These are phyloP conservation scores for Montipora efflorescens DNA, from an alignment of 64 coral and sea anemone species.

Conservation along the genomic window DNA sequence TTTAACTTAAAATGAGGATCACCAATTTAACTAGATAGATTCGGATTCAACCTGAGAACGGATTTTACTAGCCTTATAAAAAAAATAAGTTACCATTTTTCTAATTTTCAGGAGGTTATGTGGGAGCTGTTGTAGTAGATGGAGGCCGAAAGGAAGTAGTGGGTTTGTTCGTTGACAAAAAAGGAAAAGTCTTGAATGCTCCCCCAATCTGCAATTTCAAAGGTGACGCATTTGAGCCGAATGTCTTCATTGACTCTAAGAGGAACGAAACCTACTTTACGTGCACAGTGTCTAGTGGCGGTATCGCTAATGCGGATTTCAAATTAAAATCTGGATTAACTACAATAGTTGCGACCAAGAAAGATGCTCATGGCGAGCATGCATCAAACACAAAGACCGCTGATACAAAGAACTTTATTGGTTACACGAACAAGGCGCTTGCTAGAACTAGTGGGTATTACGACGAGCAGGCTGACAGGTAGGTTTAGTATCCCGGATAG, in stretches of 20 bases:
- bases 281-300: conserved; percentile 58
- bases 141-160: conserved; percentile 56
- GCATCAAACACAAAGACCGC: conserved; percentile 61
- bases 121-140: conserved; percentile 56
- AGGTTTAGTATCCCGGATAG: neutral
- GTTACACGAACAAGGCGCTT: conserved; percentile 73
- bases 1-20: no score
- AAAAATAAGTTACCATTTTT: neutral
- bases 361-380: conserved; percentile 66
- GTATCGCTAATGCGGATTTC: conserved; percentile 49
- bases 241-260: conserved; percentile 82
- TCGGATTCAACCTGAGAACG: no score
- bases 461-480: conserved; percentile 80
- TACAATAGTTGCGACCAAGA: conserved; percentile 64
- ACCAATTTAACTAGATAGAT: no score
- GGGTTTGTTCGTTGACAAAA: conserved; percentile 47
- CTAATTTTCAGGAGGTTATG: conserved; percentile 75
- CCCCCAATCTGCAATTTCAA: conserved; percentile 56
- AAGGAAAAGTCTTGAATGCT: neutral
- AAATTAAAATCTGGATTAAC: neutral
- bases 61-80: neutral
- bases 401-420: conserved; percentile 70
- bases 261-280: conserved; percentile 79
- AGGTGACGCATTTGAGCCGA: conserved; percentile 66
- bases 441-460: conserved; percentile 76